Conservation (phyloP, 2,113 vertebrate species). For the Haemorhous mexicanus region DNA sequence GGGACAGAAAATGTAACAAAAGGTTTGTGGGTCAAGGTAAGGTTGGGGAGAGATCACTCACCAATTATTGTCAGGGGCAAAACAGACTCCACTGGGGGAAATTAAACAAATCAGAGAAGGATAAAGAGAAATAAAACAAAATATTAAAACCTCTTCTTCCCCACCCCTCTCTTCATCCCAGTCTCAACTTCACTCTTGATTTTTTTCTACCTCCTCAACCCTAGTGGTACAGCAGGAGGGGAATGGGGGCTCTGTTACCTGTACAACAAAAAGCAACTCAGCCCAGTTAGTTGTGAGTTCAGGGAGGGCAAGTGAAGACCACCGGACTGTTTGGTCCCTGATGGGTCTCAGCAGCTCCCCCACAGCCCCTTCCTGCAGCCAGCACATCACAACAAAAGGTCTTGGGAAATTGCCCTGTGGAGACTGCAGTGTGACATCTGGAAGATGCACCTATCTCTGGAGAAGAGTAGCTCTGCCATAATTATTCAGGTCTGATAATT, state of each 20-base stretch:
- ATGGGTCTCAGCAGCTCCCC: not conserved
- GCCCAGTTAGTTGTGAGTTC: not conserved
- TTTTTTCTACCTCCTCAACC: not conserved
- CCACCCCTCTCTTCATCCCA: not conserved
- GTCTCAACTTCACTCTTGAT: not conserved
- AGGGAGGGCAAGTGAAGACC: not conserved
- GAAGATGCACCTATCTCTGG: slow-evolving; percentile 54
- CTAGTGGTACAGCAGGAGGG: not conserved
- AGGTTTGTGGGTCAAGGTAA: not conserved
- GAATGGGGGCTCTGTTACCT: not conserved
- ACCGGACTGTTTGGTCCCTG: not conserved
- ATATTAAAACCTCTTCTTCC: not conserved
- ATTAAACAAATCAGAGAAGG: not conserved
- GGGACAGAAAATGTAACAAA: not conserved
- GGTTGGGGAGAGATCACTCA: not conserved
- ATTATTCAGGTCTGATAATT: slow-evolving; percentile 76
- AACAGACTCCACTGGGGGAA: not conserved
- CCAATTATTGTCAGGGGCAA: not conserved
- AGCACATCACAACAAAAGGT: not conserved
- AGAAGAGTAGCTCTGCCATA: slow-evolving; percentile 52
- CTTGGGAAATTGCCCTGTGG: slow-evolving; percentile 1
- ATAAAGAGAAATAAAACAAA: not conserved
- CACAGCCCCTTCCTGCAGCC: not conserved
- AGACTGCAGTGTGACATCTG: slow-evolving; percentile 52
- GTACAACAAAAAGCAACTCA: not conserved